Evolutionary conservation across 1,140 invertebrate genomes (phyloP).

Genomic region (Heliconius eleuchia): DNA sequence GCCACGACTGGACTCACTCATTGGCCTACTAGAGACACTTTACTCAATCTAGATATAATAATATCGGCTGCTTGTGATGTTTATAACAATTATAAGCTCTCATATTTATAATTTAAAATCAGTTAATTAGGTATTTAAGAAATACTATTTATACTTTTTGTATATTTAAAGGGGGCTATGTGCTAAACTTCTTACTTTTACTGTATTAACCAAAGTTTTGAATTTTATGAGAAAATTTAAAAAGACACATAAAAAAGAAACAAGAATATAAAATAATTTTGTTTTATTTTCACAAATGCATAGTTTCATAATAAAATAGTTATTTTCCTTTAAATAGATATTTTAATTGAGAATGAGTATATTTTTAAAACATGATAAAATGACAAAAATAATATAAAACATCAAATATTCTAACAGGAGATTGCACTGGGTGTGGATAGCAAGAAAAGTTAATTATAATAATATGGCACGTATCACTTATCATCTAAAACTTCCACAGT

Average conservation of each 20-base stretch:
- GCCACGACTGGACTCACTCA: too few relatives aligned
- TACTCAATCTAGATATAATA: too few relatives aligned
- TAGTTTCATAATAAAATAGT: neutral
- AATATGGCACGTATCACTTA: conserved; percentile 52
- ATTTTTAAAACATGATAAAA: neutral
- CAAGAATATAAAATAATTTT: neutral
- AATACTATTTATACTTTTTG: too few relatives aligned
- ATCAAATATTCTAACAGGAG: neutral
- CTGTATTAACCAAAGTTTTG: neutral
- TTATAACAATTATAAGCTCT: too few relatives aligned
- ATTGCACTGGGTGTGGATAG: conserved; percentile 3
- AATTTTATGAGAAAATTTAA: neutral
- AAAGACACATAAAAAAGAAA: neutral
- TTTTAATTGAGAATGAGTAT: conserved; percentile 3
- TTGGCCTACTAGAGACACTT: too few relatives aligned
- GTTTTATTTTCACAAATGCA: neutral
- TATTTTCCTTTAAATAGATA: neutral
- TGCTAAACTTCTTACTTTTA: neutral
- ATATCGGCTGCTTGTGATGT: too few relatives aligned
- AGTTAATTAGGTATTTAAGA: too few relatives aligned
- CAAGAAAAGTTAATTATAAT: neutral
- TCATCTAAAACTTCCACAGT: conserved; percentile 71
- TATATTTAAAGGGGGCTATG: too few relatives aligned
- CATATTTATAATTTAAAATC: too few relatives aligned
- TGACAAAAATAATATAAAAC: neutral